Conservation (phyloP, 2,888 invertebrate genomes). For the Molanna angustata region DNA sequence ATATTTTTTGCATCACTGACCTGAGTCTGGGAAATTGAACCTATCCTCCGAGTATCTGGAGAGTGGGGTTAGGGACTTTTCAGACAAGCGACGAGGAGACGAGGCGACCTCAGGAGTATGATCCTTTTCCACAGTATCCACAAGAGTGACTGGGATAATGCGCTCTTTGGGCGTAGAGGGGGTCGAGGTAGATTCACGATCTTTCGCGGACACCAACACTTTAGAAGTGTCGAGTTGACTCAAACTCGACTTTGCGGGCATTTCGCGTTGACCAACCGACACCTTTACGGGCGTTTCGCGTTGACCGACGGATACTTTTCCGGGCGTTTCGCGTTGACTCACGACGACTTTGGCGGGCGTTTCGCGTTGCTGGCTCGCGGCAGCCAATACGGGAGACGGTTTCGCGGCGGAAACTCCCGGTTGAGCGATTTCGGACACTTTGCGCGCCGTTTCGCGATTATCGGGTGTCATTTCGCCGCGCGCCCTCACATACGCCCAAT, state of each 20-base stretch:
- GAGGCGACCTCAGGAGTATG: background rate
- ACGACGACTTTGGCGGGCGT: slow-evolving; percentile 3
- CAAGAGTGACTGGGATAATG: slow-evolving; percentile 17
- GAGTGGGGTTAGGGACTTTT: slow-evolving; percentile 16
- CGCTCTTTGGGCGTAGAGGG: slow-evolving; percentile 8
- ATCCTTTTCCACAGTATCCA: slow-evolving; percentile 5
- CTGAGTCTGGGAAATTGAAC: slow-evolving; percentile 17
- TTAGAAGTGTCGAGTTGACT: slow-evolving; percentile 18
- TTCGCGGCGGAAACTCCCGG: background rate
- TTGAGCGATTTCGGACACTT: slow-evolving; percentile 4
- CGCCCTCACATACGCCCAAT: slow-evolving; percentile 48
- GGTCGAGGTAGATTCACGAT: slow-evolving; percentile 6
- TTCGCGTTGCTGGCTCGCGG: slow-evolving; percentile 1
- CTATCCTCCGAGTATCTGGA: slow-evolving; percentile 11
- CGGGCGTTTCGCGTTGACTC: background rate
- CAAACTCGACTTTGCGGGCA: slow-evolving; percentile 24
- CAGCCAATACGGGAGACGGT: background rate
- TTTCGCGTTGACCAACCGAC: slow-evolving; percentile 8
- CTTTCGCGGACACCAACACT: slow-evolving; percentile 11
- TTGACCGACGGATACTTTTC: slow-evolving; percentile 1
- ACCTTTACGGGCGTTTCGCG: slow-evolving; percentile 29
- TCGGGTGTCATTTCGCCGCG: slow-evolving; percentile 24
- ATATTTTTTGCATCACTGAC: background rate
- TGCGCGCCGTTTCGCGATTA: slow-evolving; percentile 22
- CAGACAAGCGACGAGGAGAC: background rate